Base-by-base conservation (phyloP, 2,797 vertebrate genomes). In the Ceryle rudis region DNA sequence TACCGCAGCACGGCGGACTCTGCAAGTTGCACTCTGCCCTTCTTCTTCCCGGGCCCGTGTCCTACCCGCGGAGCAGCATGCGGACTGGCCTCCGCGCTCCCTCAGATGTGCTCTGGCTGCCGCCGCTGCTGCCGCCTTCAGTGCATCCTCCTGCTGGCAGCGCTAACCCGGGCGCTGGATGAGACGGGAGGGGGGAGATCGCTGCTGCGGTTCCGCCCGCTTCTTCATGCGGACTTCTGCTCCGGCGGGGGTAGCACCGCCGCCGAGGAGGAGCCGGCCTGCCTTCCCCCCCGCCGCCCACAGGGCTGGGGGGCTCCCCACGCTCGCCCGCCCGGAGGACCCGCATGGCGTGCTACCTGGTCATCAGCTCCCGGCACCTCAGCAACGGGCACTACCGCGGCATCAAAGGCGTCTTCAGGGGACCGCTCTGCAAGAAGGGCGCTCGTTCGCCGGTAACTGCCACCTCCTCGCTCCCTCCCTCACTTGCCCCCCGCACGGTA, bases 341-440 rank as follows among this genome's bases (percentile, higher is more conserved):
- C 91, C 97, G 93, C 97, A 99, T 99, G 99, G 99, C 99, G 98
- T 99, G 99, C 97, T 99, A 99, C 98, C 98, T 99, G 98, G 99
- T 99, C 93, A 99, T 99, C 98, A 99, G 99, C 98, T 99, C 99
- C 85, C 99, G 99, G 94, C 99, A 99, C 97, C 99, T 99, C 97
- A 99, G 99, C 98, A 99, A 99, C 96, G 99, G 99, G 92, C 99
- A 99, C 98, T 99, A 99, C 97, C 98, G 99, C 94, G 99, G 99
- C 97, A 99, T 99, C 95, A 99, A 99, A 97, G 99, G 99, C 95
- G 99, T 99, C 98, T 99, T 99, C 98, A 98, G 99, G 96, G 99
- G 99, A 96, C 99, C 99, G 25, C 98, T 99, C 94, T 98, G 99
- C 98, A 98, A 98, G 95, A 98, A 98, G 35, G 98, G 97, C 98